phyloP scores from a whole-genome alignment of 1,140 invertebrate species.

The Zaprionus davidi region DNA sequence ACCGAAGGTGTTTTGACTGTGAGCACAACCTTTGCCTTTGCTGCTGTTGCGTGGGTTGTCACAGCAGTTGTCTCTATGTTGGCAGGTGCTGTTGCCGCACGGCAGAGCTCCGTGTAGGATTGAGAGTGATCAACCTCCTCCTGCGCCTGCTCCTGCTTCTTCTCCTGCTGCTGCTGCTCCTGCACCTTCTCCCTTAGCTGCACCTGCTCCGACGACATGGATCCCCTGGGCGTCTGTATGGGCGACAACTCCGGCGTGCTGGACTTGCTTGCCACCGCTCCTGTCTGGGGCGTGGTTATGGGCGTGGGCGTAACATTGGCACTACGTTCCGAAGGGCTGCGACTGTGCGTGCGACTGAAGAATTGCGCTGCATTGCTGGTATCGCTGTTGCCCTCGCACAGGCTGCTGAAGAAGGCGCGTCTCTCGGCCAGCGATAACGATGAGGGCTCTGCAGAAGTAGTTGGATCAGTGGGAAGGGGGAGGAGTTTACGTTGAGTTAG shows the following conservation, averaged over 20 bases:
- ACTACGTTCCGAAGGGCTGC: conserved; percentile 59
- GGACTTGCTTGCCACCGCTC: conserved; percentile 51
- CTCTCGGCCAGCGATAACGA: conserved; percentile 79
- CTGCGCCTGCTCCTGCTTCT: not conserved
- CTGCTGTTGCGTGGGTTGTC: no score
- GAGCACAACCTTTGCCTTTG: conserved; percentile 11
- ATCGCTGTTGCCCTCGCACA: conserved; percentile 55
- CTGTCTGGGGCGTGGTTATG: not conserved
- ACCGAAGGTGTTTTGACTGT: conserved; percentile 30
- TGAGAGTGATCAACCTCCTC: conserved; percentile 26
- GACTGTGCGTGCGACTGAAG: conserved; percentile 57
- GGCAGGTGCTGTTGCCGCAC: conserved; percentile 60
- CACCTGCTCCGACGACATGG: conserved; percentile 41
- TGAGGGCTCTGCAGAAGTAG: conserved; percentile 64
- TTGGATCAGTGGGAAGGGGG: not conserved
- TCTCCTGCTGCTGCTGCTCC: not conserved
- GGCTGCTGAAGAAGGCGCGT: conserved; percentile 77
- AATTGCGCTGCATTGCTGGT: conserved; percentile 14
- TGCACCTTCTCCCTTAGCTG: conserved; percentile 15
- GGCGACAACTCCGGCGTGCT: conserved; percentile 48
- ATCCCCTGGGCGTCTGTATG: conserved; percentile 59
- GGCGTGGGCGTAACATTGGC: conserved; percentile 18
- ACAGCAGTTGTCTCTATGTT: conserved; percentile 21
- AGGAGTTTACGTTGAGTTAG: not conserved
- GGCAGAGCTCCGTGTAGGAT: conserved; percentile 43